Percentiles rank a stretch among this genome's conserved stretches.
Evolutionary conservation across 2,888 invertebrate species (phyloP).

Genomic region (Trachelus stipa): DNA sequence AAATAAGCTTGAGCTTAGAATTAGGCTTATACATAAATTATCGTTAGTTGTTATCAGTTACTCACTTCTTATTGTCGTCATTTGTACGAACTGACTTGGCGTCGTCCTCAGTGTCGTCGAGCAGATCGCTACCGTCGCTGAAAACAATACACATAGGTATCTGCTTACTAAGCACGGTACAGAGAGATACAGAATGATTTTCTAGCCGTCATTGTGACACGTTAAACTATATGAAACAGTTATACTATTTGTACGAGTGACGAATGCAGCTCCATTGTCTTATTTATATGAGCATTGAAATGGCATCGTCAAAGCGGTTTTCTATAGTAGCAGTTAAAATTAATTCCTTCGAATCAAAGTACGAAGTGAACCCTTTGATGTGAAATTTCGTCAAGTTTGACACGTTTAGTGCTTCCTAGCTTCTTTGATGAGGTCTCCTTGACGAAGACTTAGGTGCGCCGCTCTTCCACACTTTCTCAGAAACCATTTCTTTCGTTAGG

Average conservation of each 20-base stretch:
- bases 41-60: conserved; percentile 24
- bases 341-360: background rate
- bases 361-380: conserved; percentile 43
- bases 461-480: background rate
- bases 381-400: conserved; percentile 43
- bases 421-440: conserved; percentile 27
- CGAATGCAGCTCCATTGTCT: background rate
- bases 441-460: background rate
- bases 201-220: conserved; percentile 7
- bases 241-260: background rate
- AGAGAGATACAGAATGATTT: background rate
- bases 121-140: conserved; percentile 72
- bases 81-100: conserved; percentile 75
- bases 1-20: background rate
- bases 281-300: background rate
- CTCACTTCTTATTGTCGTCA: conserved; percentile 78
- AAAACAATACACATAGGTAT: conserved; percentile 40
- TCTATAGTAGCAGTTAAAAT: conserved; percentile 5
- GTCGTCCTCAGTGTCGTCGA: conserved; percentile 79
- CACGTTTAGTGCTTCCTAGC: conserved; percentile 42
- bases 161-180: background rate
- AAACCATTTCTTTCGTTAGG: background rate
- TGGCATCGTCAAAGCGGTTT: conserved; percentile 1
- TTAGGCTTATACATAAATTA: background rate
- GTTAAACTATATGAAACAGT: background rate